These are phyloP conservation scores for Taphrorychus bicolor DNA, from an alignment of 2,888 invertebrate genomes.

Conservation along the genomic window DNA sequence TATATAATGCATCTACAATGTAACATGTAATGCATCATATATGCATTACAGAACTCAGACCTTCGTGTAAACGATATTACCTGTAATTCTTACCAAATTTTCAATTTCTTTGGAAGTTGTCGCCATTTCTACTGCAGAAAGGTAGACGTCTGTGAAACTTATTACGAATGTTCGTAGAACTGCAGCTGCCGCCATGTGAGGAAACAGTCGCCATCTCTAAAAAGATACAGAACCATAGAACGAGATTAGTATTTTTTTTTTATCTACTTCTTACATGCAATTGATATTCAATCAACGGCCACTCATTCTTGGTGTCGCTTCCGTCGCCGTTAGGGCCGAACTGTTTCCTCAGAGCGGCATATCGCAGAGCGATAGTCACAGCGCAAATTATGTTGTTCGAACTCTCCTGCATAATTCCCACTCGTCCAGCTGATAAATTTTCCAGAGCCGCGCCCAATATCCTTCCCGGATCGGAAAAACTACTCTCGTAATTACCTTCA, in stretches of 20 bases:
- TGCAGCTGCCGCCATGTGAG: conserved; percentile 74
- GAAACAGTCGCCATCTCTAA: conserved; percentile 84
- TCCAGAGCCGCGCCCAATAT: conserved; percentile 86
- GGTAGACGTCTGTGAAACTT: conserved; percentile 70
- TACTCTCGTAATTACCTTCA: conserved; percentile 81
- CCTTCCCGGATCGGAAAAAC: conserved; percentile 82
- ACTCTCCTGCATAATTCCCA: conserved; percentile 74
- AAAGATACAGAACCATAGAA: too few species aligned
- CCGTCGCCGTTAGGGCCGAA: conserved; percentile 76
- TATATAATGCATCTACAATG: too few species aligned
- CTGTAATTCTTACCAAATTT: conserved; percentile 51
- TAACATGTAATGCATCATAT: too few species aligned
- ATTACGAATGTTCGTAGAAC: conserved; percentile 72
- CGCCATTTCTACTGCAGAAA: conserved; percentile 73
- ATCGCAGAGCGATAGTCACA: conserved; percentile 83
- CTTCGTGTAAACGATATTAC: background rate
- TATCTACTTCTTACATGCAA: conserved; percentile 81
- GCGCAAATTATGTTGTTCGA: conserved; percentile 73
- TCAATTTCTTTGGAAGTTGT: conserved; percentile 57
- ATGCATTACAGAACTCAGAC: too few species aligned
- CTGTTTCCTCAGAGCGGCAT: conserved; percentile 86
- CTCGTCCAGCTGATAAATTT: conserved; percentile 81
- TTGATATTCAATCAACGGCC: conserved; percentile 91
- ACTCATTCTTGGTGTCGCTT: conserved; percentile 64
- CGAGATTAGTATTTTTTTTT: too few species aligned